phyloP scores from a whole-genome alignment of 1,140 invertebrate genomes.

The Drosophila pallidifrons region DNA sequence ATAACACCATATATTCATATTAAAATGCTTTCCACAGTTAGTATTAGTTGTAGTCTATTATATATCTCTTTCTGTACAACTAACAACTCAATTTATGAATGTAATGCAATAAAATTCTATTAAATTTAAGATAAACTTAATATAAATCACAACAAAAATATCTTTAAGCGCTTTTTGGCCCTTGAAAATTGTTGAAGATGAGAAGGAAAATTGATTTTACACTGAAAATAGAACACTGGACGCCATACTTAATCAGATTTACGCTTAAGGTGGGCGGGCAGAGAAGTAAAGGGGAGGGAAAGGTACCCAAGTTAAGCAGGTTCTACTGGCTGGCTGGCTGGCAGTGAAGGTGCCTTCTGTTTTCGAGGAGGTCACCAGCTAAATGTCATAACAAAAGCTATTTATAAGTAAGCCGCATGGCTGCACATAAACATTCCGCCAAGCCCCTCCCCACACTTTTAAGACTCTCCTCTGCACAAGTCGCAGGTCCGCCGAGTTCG shows the following conservation, averaged over 20 bases:
- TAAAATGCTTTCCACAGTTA: too few species aligned
- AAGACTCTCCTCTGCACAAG: not conserved
- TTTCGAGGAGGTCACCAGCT: slow-evolving; percentile 45
- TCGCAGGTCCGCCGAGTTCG: slow-evolving; percentile 18
- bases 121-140: too few species aligned
- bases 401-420: slow-evolving; percentile 64
- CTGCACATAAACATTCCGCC: slow-evolving; percentile 41
- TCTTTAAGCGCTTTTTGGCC: not conserved
- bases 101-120: too few species aligned
- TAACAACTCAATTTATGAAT: too few species aligned
- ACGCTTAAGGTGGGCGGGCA: not conserved
- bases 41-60: too few species aligned
- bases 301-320: not conserved
- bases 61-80: too few species aligned
- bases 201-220: slow-evolving; percentile 58
- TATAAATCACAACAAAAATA: too few species aligned
- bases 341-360: not conserved
- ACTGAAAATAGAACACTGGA: slow-evolving; percentile 58
- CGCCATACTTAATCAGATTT: slow-evolving; percentile 23
- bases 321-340: not conserved
- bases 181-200: slow-evolving; percentile 9
- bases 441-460: not conserved
- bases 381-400: slow-evolving; percentile 79
- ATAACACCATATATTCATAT: too few species aligned
- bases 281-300: not conserved